Evolutionary conservation across 2,888 invertebrate genomes (phyloP).

Genomic region (Stenoptilia bipunctidactyla): DNA sequence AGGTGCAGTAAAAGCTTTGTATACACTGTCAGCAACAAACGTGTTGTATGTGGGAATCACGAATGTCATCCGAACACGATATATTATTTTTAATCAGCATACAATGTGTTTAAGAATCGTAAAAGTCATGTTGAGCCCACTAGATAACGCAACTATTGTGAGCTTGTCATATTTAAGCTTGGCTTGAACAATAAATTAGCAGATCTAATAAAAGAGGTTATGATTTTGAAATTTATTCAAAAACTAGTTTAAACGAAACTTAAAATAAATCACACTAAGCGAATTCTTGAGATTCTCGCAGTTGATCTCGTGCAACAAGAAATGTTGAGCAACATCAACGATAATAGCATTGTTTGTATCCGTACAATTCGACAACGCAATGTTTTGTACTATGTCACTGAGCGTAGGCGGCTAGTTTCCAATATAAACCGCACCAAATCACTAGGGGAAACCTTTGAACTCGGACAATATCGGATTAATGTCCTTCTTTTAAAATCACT

Average conservation of each 20-base stretch:
- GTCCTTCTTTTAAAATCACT: conserved; percentile 12
- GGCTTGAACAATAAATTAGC: too few relatives aligned
- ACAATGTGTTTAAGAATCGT: neutral
- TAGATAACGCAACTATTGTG: too few relatives aligned
- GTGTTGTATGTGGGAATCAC: neutral
- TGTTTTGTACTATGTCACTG: conserved; percentile 22
- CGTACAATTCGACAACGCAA: conserved; percentile 12
- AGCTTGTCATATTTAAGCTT: too few relatives aligned
- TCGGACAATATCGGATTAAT: conserved; percentile 25
- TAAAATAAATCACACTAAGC: too few relatives aligned
- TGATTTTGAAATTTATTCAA: too few relatives aligned
- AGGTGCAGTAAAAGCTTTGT: neutral
- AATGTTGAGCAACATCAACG: conserved; percentile 2
- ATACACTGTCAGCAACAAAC: neutral
- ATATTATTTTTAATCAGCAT: neutral
- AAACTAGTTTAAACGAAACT: too few relatives aligned
- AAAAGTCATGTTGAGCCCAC: neutral
- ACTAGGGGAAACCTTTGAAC: conserved; percentile 36
- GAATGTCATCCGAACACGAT: neutral
- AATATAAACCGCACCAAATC: conserved; percentile 23
- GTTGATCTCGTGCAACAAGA: neutral
- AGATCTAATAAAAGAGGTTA: too few relatives aligned
- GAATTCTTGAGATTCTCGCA: neutral
- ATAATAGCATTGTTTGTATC: conserved; percentile 23
- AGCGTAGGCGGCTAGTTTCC: conserved; percentile 23